Evolutionary conservation across 92 coral and sea anemone species (phyloP).

Genomic region (Siderastrea siderea): DNA sequence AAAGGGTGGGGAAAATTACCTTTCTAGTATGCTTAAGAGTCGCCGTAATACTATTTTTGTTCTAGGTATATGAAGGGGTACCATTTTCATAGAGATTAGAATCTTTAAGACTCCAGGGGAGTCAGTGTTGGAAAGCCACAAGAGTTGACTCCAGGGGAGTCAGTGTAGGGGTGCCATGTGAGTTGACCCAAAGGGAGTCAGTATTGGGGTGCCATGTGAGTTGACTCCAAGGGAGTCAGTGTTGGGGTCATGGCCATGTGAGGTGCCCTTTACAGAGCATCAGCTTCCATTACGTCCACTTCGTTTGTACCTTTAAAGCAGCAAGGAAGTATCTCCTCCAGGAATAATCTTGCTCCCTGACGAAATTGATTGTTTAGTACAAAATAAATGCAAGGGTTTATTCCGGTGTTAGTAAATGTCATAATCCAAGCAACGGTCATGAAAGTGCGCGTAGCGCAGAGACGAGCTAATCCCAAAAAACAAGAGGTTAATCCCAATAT

Average conservation of each 20-base stretch:
- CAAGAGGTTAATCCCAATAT: slow-evolving; percentile 13
- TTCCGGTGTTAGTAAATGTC: slow-evolving; percentile 43
- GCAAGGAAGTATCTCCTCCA: slow-evolving; percentile 21
- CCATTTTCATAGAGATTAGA: too few species aligned
- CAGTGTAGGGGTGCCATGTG: too few species aligned
- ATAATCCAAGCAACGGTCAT: slow-evolving; percentile 42
- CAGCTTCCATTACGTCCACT: neutral
- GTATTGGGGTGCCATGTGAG: too few species aligned
- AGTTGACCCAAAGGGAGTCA: too few species aligned
- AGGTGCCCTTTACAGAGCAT: neutral
- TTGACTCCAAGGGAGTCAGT: neutral
- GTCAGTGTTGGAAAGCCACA: too few species aligned
- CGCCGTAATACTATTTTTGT: too few species aligned
- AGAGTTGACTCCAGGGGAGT: too few species aligned
- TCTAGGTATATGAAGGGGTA: too few species aligned
- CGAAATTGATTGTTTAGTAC: slow-evolving; percentile 58
- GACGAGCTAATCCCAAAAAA: neutral
- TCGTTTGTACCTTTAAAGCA: slow-evolving; percentile 26
- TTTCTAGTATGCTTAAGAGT: too few species aligned
- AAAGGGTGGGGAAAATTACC: too few species aligned
- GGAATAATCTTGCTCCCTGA: slow-evolving; percentile 47
- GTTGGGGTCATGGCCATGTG: neutral
- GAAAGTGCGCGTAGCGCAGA: neutral
- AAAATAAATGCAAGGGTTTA: slow-evolving; percentile 71
- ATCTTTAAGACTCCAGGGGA: too few species aligned